Base-by-base conservation (phyloP, 2,113 vertebrate genomes). In the Dermatemys mawii region DNA sequence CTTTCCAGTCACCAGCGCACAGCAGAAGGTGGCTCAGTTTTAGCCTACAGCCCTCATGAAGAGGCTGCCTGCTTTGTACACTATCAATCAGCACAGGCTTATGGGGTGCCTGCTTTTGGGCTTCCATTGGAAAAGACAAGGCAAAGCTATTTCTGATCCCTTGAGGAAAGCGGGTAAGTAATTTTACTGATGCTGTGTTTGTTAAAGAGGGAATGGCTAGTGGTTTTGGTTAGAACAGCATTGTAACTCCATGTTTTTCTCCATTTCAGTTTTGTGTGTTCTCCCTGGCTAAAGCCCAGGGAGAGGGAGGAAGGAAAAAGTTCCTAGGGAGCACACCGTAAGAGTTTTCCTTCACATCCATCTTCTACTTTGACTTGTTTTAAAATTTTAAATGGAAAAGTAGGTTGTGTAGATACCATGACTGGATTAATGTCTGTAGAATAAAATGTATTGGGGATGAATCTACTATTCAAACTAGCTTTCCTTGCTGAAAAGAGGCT, bases 261-360 rank as follows among this genome's bases (percentile, higher is more conserved):
- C 22, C 6, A 3, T 75, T 24, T 73, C 70, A 73, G 24, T 24
- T 73, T 75, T 75, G 70, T 26, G 24, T 46, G 41, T 27, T 26
- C 11, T 14, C 12, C 11, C 41, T 46, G 11, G 41, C 41, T 76
- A 46, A 29, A 44, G 41, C 13, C 5, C 22, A 75, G 24, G 22
- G 5, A 21, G 73, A 41, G 38, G 12, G 38, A 75, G 41, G 73
- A 46, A 46, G 80, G 2, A 32, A 11, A 29, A 17, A 2, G 3
- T 55, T n/a, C 0, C 0, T 1, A 1, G 54, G 19, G 3, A 1
- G 38, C 1, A 17, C 49, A 32, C 22, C 38, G 19, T n/a, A 70
- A n/a, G 32, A n/a, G 35, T 9, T 38, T 70, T 70, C 11, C 5
- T 38, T 70, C 35, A 67, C n/a, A 38, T 10, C n/a, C 19, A 38